A percentile compares a stretch with the other conserved stretches of the same genome.
These are phyloP conservation scores for Dipus sagitta DNA, from an alignment of 2,797 vertebrate species.

Conservation along the genomic window DNA sequence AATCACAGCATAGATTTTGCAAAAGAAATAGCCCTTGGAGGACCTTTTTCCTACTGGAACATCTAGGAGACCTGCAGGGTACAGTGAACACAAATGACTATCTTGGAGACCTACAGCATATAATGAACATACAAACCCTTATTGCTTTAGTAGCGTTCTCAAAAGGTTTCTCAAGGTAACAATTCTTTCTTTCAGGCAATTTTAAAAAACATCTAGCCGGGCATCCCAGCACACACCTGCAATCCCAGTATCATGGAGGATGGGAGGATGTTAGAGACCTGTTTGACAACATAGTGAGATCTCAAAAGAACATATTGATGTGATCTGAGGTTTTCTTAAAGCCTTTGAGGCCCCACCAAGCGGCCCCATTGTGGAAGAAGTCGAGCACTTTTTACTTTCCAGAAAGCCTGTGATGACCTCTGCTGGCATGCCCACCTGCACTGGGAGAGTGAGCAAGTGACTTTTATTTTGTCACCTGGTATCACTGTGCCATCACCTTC, in stretches of 20 bases:
- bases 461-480: background rate
- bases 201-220: background rate
- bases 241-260: too few relatives aligned
- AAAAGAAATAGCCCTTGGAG: background rate
- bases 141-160: slow-evolving; percentile 24
- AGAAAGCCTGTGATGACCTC: background rate
- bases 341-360: slow-evolving; percentile 50
- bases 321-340: slow-evolving; percentile 40
- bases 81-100: background rate
- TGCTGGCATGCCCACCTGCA: background rate
- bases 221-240: background rate
- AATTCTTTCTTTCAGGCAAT: background rate
- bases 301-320: background rate
- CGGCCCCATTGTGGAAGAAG: slow-evolving; percentile 38
- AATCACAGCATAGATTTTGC: slow-evolving; percentile 41
- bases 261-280: background rate
- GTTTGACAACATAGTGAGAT: background rate
- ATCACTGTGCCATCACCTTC: background rate
- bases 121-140: slow-evolving; percentile 20
- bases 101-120: too few relatives aligned
- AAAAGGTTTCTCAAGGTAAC: slow-evolving; percentile 22
- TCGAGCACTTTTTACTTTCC: slow-evolving; percentile 35
- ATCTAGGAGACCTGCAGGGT: background rate
- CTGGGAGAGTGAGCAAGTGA: background rate
- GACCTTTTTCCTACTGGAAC: background rate